Evolutionary conservation across 2,888 invertebrate genomes (phyloP), one percentile per base, ranked within the genome.

Genomic region (Rhabditoides inermis): DNA sequence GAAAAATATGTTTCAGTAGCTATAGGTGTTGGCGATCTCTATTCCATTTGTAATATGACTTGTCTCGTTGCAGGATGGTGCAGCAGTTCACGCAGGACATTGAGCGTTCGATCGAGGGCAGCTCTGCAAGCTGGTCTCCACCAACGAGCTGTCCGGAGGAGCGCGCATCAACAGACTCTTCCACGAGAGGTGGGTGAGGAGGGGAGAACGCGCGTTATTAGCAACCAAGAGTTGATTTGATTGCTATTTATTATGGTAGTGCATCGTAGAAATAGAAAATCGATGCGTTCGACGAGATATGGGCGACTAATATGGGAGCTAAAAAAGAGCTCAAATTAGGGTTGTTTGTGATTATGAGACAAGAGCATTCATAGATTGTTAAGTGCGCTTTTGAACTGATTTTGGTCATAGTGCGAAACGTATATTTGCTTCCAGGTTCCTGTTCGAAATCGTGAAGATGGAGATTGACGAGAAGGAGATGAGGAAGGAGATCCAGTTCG

Each of bases 391-490:
- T 6, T n/a, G 6, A 12, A n/a, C 6, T 39, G 39, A 18, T 39
- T 18, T 39, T 6, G n/a, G n/a, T n/a, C n/a, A n/a, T n/a, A n/a
- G n/a, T 15, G 32, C 6, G 10, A n/a, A 39, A 10, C 18, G 39
- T 39, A 12, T 12, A 10, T 39, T 6, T 18, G 6, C 10, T 32
- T 50, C 7, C 45, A 51, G 51, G 36, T 92, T 98, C 79, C 95
- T 95, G 22, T 98, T 95, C 80, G 95, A 94, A 82, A 89, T 94
- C 72, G 92, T 92, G 66, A 92, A 92, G 83, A 95, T 95, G 91
- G 92, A 94, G 77, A 92, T 92, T 78, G 95, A 98, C 77, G 98
- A 98, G 79, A 94, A 95, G 79, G 95, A 95, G 77, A 81, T 98
- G 64, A 84, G 98, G 40, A 84, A 88, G 65, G 95, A 98, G 82